These are phyloP conservation scores for Malurus cyaneus DNA, from an alignment of 2,113 vertebrate genomes.

Conservation along the genomic window DNA sequence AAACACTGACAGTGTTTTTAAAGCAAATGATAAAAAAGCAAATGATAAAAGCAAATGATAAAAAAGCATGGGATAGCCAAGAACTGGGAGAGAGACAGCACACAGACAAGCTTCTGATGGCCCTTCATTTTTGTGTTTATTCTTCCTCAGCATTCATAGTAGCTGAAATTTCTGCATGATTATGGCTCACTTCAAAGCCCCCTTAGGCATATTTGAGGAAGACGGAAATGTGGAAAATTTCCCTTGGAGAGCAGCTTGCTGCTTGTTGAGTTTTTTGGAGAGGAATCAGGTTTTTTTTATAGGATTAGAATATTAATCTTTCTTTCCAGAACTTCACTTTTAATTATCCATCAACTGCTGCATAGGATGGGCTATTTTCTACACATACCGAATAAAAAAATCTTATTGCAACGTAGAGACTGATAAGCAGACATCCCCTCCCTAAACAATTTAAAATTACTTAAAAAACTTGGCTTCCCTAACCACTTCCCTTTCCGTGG, in stretches of 20 bases:
- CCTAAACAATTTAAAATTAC: neutral
- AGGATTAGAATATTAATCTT: conserved; percentile 55
- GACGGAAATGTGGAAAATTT: conserved; percentile 2
- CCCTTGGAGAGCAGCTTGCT: neutral
- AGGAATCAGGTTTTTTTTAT: conserved; percentile 11
- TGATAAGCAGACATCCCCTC: conserved; percentile 35
- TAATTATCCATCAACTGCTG: conserved; percentile 9
- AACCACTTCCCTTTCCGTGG: neutral
- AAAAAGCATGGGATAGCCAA: neutral
- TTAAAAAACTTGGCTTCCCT: neutral
- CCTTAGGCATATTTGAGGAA: conserved; percentile 15
- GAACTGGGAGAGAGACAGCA: neutral
- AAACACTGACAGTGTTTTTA: neutral
- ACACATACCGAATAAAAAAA: neutral
- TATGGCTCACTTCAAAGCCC: conserved; percentile 18
- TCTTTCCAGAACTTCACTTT: conserved; percentile 29
- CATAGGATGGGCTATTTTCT: conserved; percentile 4
- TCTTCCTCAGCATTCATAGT: neutral
- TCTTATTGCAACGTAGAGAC: neutral
- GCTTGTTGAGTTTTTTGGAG: conserved; percentile 19
- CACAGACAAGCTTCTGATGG: neutral
- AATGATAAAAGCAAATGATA: neutral
- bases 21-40: neutral
- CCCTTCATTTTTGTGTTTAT: conserved; percentile 16
- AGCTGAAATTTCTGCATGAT: conserved; percentile 22